Conservation (phyloP, 2,113 vertebrate species). For the Hirundichthys speculiger region DNA sequence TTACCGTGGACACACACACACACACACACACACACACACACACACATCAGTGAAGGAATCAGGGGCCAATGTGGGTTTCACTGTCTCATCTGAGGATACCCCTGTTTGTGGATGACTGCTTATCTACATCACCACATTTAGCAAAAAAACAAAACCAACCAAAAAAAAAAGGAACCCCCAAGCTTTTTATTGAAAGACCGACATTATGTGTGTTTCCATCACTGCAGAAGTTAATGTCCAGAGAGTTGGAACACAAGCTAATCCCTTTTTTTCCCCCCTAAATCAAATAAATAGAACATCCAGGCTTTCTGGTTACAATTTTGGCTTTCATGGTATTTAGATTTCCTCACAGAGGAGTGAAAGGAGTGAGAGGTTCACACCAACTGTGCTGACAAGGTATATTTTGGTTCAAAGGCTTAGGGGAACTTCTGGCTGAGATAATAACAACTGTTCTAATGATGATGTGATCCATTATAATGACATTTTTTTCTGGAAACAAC, state of each 20-base stretch:
- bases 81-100: neutral
- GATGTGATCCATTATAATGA: neutral
- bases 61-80: too few species aligned
- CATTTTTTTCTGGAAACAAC: neutral
- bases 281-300: neutral
- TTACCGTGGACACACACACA: too few species aligned
- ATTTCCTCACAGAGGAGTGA: neutral
- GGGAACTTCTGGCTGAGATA: slow-evolving; percentile 1
- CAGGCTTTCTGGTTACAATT: neutral
- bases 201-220: neutral
- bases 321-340: neutral
- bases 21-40: too few species aligned
- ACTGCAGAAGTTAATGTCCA: neutral
- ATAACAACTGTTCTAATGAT: neutral
- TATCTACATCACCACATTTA: neutral
- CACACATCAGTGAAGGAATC: too few species aligned
- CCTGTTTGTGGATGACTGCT: too few species aligned
- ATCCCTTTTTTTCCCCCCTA: neutral
- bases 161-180: too few species aligned
- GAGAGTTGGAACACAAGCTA: neutral
- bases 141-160: neutral
- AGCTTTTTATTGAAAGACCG: neutral
- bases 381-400: slow-evolving; percentile 4
- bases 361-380: neutral
- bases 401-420: slow-evolving; percentile 8